Conservation (phyloP, 2,888 invertebrate species). For the Ferrisia virgata region DNA sequence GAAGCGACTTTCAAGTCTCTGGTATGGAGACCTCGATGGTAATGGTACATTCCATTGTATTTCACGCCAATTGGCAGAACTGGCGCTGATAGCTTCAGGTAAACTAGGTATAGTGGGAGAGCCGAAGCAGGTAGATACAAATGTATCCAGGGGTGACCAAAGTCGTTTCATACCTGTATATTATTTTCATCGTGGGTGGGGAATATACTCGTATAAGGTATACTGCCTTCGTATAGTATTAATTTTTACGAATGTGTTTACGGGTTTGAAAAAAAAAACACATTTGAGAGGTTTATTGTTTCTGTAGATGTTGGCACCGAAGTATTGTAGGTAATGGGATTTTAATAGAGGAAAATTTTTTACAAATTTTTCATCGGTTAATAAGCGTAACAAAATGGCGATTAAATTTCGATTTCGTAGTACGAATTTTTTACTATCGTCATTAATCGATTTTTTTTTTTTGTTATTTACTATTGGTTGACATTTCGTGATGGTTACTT, state of each 20-base stretch:
- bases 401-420: neutral
- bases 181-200: neutral
- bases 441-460: neutral
- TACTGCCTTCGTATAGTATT: neutral
- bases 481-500: neutral
- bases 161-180: neutral
- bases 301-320: too few relatives aligned
- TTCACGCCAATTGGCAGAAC: neutral
- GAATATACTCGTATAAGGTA: neutral
- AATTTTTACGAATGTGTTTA: neutral
- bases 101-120: neutral
- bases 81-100: neutral
- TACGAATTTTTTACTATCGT: neutral
- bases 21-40: neutral
- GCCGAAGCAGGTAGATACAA: neutral
- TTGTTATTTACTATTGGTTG: neutral
- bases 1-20: neutral
- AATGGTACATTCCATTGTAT: slow-evolving; percentile 14
- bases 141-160: neutral
- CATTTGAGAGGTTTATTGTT: too few relatives aligned
- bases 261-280: too few relatives aligned
- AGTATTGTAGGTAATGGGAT: too few relatives aligned
- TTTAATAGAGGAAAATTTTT: neutral
- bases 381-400: neutral
- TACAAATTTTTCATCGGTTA: neutral